Evolutionary conservation across 2,113 vertebrate genomes (phyloP).

Genomic region (Enhydra lutris): DNA sequence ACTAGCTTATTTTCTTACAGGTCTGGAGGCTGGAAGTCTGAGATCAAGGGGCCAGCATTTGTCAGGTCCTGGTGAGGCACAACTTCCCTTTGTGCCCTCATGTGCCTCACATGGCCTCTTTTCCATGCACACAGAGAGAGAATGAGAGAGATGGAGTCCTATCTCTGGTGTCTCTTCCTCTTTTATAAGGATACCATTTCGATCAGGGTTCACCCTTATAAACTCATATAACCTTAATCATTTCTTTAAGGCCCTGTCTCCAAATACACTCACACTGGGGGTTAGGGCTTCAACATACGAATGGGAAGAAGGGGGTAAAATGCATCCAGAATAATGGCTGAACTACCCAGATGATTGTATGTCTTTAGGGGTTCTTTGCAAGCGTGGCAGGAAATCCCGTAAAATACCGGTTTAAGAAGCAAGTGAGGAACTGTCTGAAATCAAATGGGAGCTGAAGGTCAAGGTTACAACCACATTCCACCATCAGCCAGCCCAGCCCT

Average conservation of each 20-base stretch:
- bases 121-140: not conserved
- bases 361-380: not conserved
- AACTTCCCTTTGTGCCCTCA: no score
- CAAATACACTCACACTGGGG: not conserved
- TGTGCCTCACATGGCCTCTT: not conserved
- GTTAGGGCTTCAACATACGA: no score
- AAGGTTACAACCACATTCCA: not conserved
- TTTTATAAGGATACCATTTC: not conserved
- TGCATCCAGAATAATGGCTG: not conserved
- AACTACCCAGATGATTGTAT: not conserved
- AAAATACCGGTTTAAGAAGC: not conserved
- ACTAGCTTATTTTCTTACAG: not conserved
- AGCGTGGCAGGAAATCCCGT: not conserved
- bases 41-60: rapidly evolving
- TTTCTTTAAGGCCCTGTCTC: not conserved
- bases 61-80: not conserved
- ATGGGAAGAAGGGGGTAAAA: not conserved
- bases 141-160: not conserved
- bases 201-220: no score
- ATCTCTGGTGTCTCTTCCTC: not conserved
- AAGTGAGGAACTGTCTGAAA: not conserved
- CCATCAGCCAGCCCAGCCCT: not conserved
- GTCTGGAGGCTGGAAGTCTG: not conserved
- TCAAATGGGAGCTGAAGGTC: no score
- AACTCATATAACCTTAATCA: not conserved